A percentile compares a stretch with the other conserved stretches of the same genome.
Conservation (phyloP, 2,113 vertebrate species). For the Rhabdornis inornatus region DNA sequence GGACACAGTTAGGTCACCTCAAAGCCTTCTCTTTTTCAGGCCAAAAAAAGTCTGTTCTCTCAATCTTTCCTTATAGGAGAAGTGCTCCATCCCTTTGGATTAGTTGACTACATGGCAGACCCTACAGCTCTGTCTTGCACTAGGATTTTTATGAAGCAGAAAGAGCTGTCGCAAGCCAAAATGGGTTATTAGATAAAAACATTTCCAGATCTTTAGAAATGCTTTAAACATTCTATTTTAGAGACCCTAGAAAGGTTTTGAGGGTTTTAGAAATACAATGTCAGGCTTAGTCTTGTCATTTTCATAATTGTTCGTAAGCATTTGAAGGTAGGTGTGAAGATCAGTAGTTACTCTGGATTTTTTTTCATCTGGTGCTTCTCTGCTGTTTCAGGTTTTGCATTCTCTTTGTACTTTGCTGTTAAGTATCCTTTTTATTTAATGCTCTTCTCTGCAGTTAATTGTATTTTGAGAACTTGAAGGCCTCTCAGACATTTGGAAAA, state of each 20-base stretch:
- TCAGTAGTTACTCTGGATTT: background rate
- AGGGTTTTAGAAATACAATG: background rate
- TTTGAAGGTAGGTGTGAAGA: background rate
- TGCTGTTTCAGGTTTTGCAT: background rate
- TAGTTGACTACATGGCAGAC: background rate
- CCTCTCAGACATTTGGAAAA: background rate
- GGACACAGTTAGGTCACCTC: background rate
- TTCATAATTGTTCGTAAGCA: background rate
- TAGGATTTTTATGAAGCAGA: background rate
- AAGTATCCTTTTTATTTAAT: background rate
- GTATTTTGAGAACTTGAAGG: background rate
- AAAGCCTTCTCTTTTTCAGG: background rate
- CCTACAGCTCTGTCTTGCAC: background rate
- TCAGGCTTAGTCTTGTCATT: background rate
- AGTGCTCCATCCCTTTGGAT: background rate
- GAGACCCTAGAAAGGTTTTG: background rate
- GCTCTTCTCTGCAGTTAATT: background rate
- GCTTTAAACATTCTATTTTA: background rate
- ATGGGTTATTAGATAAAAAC: background rate
- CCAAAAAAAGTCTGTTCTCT: background rate
- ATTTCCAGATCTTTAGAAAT: background rate
- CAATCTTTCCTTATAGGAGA: background rate
- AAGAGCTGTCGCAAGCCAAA: fast-evolving
- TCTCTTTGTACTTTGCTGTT: background rate
- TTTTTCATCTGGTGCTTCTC: background rate